phyloP scores from a whole-genome alignment of 2,888 invertebrate species.

The Parthenolecanium corni region DNA sequence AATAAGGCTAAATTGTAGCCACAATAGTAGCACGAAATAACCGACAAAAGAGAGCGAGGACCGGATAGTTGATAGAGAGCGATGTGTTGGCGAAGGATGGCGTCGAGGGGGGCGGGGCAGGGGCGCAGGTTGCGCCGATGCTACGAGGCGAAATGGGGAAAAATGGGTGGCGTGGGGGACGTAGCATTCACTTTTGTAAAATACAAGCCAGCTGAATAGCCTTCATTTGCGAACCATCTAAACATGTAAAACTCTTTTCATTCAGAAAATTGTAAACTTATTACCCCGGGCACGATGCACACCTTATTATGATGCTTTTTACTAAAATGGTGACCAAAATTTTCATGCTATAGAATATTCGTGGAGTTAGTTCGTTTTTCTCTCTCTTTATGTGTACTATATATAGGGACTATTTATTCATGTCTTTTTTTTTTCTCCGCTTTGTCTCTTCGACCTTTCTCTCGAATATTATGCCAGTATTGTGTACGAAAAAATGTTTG shows the following conservation, averaged over 20 bases:
- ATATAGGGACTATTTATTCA: too few species aligned
- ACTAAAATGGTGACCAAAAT: constrained; percentile 17
- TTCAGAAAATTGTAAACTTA: constrained; percentile 27
- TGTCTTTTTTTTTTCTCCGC: too few species aligned
- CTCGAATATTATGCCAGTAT: too few species aligned
- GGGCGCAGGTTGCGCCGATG: not conserved
- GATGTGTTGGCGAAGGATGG: not conserved
- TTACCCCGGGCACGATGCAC: constrained; percentile 27
- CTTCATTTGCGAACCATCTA: constrained; percentile 28
- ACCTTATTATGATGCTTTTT: constrained; percentile 27
- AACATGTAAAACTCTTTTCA: constrained; percentile 27
- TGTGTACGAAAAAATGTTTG: too few species aligned
- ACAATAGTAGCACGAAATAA: constrained; percentile 27
- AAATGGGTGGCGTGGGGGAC: not conserved
- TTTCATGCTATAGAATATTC: constrained; percentile 1
- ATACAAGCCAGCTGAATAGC: constrained; percentile 25
- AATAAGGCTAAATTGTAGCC: constrained; percentile 28
- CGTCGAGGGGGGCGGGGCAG: not conserved
- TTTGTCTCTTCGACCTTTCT: too few species aligned
- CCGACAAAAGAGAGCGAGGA: constrained; percentile 23
- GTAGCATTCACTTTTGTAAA: constrained; percentile 23
- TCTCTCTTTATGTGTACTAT: too few species aligned
- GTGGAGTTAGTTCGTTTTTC: too few species aligned
- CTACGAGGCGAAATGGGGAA: not conserved
- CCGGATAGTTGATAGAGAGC: constrained; percentile 13